These are phyloP conservation scores for Melanotaenia boesemani DNA, from an alignment of 2,797 vertebrate genomes.

Conservation along the genomic window DNA sequence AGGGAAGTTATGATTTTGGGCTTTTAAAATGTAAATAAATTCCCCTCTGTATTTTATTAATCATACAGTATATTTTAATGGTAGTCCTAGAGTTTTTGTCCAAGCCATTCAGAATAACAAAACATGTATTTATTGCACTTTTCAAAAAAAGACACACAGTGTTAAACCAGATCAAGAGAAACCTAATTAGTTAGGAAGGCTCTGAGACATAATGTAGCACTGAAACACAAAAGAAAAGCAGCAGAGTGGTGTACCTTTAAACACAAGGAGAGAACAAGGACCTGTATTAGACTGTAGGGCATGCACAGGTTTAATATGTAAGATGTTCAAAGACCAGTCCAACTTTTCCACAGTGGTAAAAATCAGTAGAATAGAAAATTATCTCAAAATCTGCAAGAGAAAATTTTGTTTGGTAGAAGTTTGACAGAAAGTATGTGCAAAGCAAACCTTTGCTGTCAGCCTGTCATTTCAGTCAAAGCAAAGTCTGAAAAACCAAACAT, in stretches of 20 bases:
- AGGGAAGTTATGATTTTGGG: too few relatives aligned
- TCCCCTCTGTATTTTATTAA: not conserved
- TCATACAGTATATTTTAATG: not conserved
- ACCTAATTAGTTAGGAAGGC: not conserved
- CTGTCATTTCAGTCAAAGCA: constrained; percentile 37
- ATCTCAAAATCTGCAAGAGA: constrained; percentile 25
- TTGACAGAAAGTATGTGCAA: constrained; percentile 49
- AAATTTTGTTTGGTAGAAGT: constrained; percentile 8
- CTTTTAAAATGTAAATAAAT: not conserved
- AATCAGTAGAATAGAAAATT: constrained; percentile 14
- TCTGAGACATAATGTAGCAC: not conserved
- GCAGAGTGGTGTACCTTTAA: not conserved
- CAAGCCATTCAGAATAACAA: not conserved
- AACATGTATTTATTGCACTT: not conserved
- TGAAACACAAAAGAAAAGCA: constrained; percentile 1
- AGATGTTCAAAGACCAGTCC: constrained; percentile 4
- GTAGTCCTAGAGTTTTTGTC: not conserved
- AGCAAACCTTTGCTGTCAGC: constrained; percentile 44
- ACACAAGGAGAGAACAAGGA: not conserved
- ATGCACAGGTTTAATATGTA: not conserved
- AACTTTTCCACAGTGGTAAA: not conserved
- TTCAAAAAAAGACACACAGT: not conserved
- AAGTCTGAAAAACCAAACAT: constrained; percentile 54
- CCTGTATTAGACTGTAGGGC: not conserved
- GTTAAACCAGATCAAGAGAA: not conserved